Percentiles rank a stretch among this genome's conserved stretches.
These are phyloP conservation scores for Podocnemis expansa DNA, from an alignment of 2,113 vertebrate species.

Conservation along the genomic window DNA sequence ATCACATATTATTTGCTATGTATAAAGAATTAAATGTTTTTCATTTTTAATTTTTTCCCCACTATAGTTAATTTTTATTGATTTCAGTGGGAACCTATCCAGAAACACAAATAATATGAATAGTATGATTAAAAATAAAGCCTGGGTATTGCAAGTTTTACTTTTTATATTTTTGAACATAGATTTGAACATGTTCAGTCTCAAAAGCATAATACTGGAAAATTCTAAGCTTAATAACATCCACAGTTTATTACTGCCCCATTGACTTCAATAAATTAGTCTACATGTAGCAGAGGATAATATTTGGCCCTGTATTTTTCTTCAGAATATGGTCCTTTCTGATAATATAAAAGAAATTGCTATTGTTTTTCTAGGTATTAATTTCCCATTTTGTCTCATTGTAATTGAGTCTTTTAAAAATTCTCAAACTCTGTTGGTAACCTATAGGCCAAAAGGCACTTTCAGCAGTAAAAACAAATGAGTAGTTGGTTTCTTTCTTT, in stretches of 20 bases:
- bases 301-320: neutral
- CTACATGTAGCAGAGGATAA: too few species aligned
- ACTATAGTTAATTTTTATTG: neutral
- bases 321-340: neutral
- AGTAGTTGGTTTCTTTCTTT: neutral
- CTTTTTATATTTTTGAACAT: neutral
- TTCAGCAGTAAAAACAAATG: neutral
- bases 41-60: neutral
- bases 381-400: neutral
- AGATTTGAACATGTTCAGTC: neutral
- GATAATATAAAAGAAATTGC: neutral
- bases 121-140: neutral
- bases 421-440: neutral
- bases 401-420: neutral
- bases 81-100: neutral
- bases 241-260: neutral
- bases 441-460: neutral
- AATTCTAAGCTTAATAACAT: neutral
- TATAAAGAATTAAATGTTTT: slow-evolving; percentile 4
- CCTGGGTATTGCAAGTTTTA: neutral
- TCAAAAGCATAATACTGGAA: neutral
- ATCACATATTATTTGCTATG: neutral
- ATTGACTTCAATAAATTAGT: neutral
- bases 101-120: slow-evolving; percentile 35
- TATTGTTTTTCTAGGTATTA: neutral